Evolutionary conservation across 2,888 invertebrate species (phyloP), one percentile per base, ranked within the genome.

Genomic region (Loripinus fragilis): DNA sequence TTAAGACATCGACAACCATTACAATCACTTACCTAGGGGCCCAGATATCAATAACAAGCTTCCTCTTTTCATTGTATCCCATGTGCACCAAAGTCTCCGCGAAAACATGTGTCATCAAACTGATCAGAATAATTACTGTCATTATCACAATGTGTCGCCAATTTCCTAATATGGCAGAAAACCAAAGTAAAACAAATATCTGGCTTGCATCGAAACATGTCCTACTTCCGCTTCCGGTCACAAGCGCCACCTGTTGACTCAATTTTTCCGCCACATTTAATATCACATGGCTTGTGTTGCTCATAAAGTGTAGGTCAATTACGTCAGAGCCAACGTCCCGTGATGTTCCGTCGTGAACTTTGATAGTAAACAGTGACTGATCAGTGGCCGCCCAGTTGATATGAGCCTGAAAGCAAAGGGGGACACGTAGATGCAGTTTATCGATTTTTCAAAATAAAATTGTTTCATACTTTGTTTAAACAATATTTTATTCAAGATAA

Each of bases 211-310:
- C 23, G 25, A 42, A 25, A 38, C 17, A 23, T 12, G 15, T 30
- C 33, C 68, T 38, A 71, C 64, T 80, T 80, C 80, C 80, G 70
- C 48, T 71, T 52, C 76, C 70, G 60, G 73, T 71, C 2, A 50
- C 71, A 17, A 71, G 67, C 28, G 76, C 76, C n/a, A 33, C 35
- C 17, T 60, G 30, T 2, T 60, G 60, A 33, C 3, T 33, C 7
- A 60, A 8, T 20, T 30, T 2, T 7, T 60, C 33, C 1, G 30
- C 33, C 20, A 60, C 60, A 2, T 33, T 3, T 1, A 60, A 60
- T 1, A 30, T 33, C 2, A 60, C 60, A 20, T 60, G 60, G 20
- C 23, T 60, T 33, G 23, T 10, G 60, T 60, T 60, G 17, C 33
- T 30, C 20, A n/a, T 17, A 23, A 60, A 60, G 30, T 33, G 23